Conservation (phyloP, 2,888 invertebrate genomes). For the Perizoma flavofasciatum region DNA sequence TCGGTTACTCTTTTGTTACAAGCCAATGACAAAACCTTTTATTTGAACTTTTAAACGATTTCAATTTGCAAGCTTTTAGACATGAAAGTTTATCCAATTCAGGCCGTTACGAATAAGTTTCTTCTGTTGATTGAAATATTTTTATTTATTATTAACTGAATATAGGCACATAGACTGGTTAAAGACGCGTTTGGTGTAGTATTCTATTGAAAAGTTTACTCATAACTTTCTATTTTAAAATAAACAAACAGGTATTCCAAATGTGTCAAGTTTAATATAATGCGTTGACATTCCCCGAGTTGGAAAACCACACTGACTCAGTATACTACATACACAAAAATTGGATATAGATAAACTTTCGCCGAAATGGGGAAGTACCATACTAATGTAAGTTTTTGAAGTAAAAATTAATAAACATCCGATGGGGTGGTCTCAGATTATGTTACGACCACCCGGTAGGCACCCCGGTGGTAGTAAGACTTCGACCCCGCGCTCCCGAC, state of each 20-base stretch:
- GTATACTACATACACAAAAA: slow-evolving; percentile 11
- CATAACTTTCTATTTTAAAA: background rate
- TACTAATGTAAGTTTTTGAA: slow-evolving; percentile 54
- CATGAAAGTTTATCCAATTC: slow-evolving; percentile 4
- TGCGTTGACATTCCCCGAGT: slow-evolving; percentile 22
- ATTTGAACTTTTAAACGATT: slow-evolving; percentile 21
- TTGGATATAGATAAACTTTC: slow-evolving; percentile 38
- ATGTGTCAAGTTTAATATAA: slow-evolving; percentile 14
- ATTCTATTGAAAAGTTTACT: too few species aligned
- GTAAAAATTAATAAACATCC: slow-evolving; percentile 67
- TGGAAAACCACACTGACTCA: slow-evolving; percentile 31
- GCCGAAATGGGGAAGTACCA: slow-evolving; percentile 35
- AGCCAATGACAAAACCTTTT: slow-evolving; percentile 20
- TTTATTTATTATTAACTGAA: too few species aligned
- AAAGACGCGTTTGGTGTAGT: too few species aligned
- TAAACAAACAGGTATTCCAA: slow-evolving; percentile 19
- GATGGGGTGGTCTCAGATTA: slow-evolving; percentile 59
- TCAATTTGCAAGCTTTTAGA: slow-evolving; percentile 15
- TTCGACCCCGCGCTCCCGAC: slow-evolving; percentile 52
- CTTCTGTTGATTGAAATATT: too few species aligned
- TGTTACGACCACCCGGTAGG: slow-evolving; percentile 65
- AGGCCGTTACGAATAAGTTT: background rate
- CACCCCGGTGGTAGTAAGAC: slow-evolving; percentile 49
- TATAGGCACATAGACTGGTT: too few species aligned
- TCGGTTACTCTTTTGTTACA: slow-evolving; percentile 23